Evolutionary conservation across 2,113 vertebrate species (phyloP).

Genomic region (Anser brachyrhynchus): DNA sequence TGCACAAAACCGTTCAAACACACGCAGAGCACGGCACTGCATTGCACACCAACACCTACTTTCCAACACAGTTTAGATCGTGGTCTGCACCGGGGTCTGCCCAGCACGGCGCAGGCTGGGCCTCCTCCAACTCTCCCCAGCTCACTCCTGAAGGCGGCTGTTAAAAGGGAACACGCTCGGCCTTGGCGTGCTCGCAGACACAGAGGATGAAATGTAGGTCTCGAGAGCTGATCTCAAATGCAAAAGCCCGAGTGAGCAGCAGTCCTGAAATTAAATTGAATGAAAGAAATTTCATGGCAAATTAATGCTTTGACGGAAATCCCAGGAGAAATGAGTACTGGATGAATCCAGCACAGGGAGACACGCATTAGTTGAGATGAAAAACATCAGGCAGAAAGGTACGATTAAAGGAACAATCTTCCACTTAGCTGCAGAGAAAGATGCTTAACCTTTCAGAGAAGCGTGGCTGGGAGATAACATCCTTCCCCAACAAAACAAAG

Average conservation of each 20-base stretch:
- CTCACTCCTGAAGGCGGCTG: not conserved
- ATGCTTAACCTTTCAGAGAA: conserved; percentile 36
- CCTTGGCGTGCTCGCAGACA: not conserved
- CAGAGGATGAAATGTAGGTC: not conserved
- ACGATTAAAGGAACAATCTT: conserved; percentile 49
- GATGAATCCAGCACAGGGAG: not conserved
- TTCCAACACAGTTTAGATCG: not conserved
- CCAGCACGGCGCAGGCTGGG: not conserved
- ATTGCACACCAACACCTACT: not conserved
- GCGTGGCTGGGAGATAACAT: not conserved
- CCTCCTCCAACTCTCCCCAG: not conserved
- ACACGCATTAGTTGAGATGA: conserved; percentile 1
- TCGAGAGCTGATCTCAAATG: conserved; percentile 9
- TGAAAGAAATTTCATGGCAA: not conserved
- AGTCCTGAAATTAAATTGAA: conserved; percentile 31
- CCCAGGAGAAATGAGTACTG: not conserved
- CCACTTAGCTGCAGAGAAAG: conserved; percentile 20
- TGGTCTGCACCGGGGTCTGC: not conserved
- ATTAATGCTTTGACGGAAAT: conserved; percentile 42
- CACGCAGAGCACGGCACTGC: fast-evolving
- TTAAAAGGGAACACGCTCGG: not conserved
- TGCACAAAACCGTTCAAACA: not conserved
- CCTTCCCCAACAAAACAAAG: not conserved
- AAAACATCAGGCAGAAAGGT: conserved; percentile 33
- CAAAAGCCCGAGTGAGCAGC: not conserved